Evolutionary conservation across 2,797 vertebrate genomes (phyloP).

Genomic region (Trachurus trachurus): DNA sequence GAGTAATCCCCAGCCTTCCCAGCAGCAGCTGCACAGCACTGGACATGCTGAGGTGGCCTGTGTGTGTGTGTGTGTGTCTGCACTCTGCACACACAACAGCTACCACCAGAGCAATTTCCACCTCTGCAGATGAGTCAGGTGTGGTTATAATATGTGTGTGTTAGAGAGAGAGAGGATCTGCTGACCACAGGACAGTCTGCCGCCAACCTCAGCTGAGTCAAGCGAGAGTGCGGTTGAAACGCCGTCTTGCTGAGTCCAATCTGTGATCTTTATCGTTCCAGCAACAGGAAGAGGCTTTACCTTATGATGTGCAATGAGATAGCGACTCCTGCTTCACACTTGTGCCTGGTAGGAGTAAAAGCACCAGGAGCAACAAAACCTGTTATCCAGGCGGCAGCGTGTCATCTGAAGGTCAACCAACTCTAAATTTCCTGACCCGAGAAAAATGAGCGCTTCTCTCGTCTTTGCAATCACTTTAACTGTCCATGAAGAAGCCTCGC

Average conservation of each 20-base stretch:
- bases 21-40: slow-evolving; percentile 33
- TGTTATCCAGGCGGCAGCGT: neutral
- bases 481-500: slow-evolving; percentile 7
- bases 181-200: slow-evolving; percentile 68
- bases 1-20: slow-evolving; percentile 61
- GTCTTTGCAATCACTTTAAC: slow-evolving; percentile 20
- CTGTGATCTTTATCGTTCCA: slow-evolving; percentile 26
- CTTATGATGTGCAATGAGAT: neutral
- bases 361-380: slow-evolving; percentile 29
- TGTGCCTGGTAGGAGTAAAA: neutral
- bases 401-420: slow-evolving; percentile 30
- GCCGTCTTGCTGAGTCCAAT: slow-evolving; percentile 32
- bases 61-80: neutral
- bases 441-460: slow-evolving; percentile 21
- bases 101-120: slow-evolving; percentile 33
- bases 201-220: slow-evolving; percentile 62
- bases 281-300: slow-evolving; percentile 14
- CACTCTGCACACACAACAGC: slow-evolving; percentile 5
- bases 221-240: slow-evolving; percentile 26
- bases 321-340: neutral
- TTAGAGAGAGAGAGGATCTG: slow-evolving; percentile 21
- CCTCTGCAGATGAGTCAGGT: slow-evolving; percentile 55
- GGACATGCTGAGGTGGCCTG: slow-evolving; percentile 49
- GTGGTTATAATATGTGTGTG: neutral
- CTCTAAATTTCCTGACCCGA: slow-evolving; percentile 23